Conservation (phyloP, 2,113 vertebrate genomes). For the Ptilorrhoa leucosticta region DNA sequence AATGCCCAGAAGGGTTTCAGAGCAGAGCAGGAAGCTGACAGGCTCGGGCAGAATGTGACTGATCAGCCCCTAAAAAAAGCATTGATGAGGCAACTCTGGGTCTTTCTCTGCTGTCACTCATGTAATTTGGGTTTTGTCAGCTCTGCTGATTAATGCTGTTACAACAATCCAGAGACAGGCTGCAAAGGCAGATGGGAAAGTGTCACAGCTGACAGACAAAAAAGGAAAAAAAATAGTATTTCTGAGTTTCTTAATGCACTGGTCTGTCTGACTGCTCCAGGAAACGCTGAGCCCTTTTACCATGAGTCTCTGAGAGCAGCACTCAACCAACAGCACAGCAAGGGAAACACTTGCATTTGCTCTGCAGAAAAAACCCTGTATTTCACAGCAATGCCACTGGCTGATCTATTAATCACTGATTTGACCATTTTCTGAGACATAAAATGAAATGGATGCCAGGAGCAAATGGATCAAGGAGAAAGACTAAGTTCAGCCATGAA, state of each 20-base stretch:
- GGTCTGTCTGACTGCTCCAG: background rate
- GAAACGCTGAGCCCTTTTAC: background rate
- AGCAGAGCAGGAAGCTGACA: background rate
- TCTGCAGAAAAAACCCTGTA: background rate
- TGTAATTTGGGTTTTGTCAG: background rate
- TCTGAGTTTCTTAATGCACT: background rate
- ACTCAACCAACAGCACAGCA: background rate
- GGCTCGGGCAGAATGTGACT: background rate
- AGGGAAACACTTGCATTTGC: background rate
- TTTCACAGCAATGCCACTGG: background rate
- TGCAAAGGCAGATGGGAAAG: conserved; percentile 8
- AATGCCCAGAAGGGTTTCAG: background rate
- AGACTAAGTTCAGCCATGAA: background rate
- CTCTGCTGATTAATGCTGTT: background rate
- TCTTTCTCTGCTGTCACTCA: conserved; percentile 10
- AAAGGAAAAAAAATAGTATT: background rate
- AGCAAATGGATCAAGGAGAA: background rate
- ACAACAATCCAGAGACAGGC: background rate
- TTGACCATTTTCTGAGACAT: background rate
- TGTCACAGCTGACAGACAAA: background rate
- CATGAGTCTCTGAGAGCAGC: background rate
- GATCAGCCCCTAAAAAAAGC: background rate
- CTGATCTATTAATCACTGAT: background rate
- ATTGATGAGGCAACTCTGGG: background rate
- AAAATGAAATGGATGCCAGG: background rate